Base-by-base conservation (phyloP, 2,888 invertebrate genomes). In the Rotaria sp. region DNA sequence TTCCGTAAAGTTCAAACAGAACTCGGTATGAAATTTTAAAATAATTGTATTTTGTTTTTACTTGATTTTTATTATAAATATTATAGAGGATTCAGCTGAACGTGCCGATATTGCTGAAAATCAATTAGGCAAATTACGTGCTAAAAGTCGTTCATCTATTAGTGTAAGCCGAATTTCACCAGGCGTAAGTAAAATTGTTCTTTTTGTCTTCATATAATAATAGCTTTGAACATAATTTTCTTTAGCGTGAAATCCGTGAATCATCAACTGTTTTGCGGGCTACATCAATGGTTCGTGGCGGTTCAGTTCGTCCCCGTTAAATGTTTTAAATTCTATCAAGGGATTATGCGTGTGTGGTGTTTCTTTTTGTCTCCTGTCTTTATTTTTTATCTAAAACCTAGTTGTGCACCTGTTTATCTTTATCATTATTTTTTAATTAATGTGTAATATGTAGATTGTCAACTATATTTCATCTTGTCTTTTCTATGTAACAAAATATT, bases 1-100 rank as follows among this genome's bases (percentile, higher is more conserved):
- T 92, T 91, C 91, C 91, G 92, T 88, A 92, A 92, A 89, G 90
- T 92, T 50, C 92, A 92, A 89, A 91, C 90, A 88, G 92, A 92
- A 88, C 89, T 92, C 26, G 92, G 80, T 80, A 80, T 21, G 35
- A 21, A 30, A 13, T 30, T 59, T 11, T 13, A 11, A 15, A 15
- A n/a, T 30, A 30, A 15, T 59, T 59, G 4, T n/a, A 1, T 4
- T 30, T 59, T 5, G n/a, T 59, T 59, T 30, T 13, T 15, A 13
- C 13, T 50, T 13, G 13, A 50, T 15, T 59, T 15, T 7, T 7
- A 5, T 59, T 30, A 11, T 59, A 4, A 0, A 8, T n/a, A 13
- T 38, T 59, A 30, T 92, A 38, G 92, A 92, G 88, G 92, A 92
- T 88, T 91, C 92, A 86, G 92, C 92, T 89, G 92, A 92, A 88